Percentiles rank a stretch among this genome's conserved stretches.
Conservation (phyloP, 2,797 vertebrate genomes). For the Dicrostonyx torquatus region DNA sequence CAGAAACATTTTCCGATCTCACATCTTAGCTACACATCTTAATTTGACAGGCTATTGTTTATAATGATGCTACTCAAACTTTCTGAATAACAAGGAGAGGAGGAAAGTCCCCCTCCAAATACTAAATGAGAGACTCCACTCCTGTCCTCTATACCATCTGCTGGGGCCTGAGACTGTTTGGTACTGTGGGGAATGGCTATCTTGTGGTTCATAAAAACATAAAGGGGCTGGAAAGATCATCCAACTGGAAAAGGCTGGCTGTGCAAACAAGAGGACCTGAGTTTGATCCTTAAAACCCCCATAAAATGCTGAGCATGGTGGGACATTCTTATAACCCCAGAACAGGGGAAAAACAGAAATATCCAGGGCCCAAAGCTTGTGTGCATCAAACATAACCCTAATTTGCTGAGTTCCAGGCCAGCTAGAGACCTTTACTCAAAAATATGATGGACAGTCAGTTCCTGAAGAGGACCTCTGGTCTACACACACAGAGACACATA, state of each 20-base stretch:
- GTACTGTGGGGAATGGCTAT: not conserved
- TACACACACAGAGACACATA: too few species aligned
- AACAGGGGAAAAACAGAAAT: not conserved
- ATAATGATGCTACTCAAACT: conserved; percentile 10
- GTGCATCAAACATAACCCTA: too few species aligned
- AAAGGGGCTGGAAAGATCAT: not conserved
- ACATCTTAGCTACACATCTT: not conserved
- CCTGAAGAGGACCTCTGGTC: not conserved
- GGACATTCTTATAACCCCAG: not conserved
- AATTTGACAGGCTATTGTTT: conserved; percentile 33
- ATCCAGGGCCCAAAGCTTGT: too few species aligned
- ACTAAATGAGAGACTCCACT: not conserved
- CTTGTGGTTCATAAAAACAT: not conserved
- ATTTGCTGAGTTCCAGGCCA: not conserved
- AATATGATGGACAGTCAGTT: not conserved
- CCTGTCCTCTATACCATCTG: not conserved
- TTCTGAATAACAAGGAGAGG: not conserved
- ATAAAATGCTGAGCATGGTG: not conserved
- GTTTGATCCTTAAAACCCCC: not conserved
- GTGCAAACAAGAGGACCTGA: not conserved
- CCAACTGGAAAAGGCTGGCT: not conserved
- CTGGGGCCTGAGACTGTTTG: not conserved
- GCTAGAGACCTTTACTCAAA: not conserved
- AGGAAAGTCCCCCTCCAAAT: not conserved
- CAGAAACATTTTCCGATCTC: conserved; percentile 53